Evolutionary conservation across 1,140 invertebrate species (phyloP).

Genomic region (Drosophila chauvacae): DNA sequence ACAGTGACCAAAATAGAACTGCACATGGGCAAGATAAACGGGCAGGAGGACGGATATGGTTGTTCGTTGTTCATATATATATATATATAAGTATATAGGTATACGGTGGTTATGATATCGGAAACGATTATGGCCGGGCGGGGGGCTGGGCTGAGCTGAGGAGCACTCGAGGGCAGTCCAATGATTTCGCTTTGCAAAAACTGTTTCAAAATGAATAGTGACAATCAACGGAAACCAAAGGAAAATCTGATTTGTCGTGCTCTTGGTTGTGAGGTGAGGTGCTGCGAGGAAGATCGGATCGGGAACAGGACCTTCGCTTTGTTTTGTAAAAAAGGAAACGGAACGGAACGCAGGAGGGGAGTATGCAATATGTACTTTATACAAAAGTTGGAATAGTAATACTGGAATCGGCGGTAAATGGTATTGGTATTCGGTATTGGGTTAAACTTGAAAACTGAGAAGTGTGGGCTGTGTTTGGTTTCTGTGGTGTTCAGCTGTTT

Average conservation of each 20-base stretch:
- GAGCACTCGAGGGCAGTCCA: slow-evolving; percentile 33
- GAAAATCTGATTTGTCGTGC: slow-evolving; percentile 52
- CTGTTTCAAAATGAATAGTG: slow-evolving; percentile 38
- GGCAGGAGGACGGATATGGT: slow-evolving; percentile 55
- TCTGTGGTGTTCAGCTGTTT: slow-evolving; percentile 30
- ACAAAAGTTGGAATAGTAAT: slow-evolving; percentile 58
- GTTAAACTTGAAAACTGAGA: slow-evolving; percentile 64
- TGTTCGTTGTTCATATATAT: slow-evolving; percentile 36
- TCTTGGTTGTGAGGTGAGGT: slow-evolving; percentile 43
- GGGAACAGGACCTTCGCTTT: slow-evolving; percentile 36
- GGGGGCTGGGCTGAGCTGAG: slow-evolving; percentile 23
- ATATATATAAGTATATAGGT: slow-evolving; percentile 1
- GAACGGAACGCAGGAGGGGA: slow-evolving; percentile 12
- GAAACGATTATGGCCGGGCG: slow-evolving; percentile 12
- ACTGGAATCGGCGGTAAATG: slow-evolving; percentile 20
- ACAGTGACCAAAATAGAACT: slow-evolving; percentile 67
- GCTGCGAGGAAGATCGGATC: slow-evolving; percentile 29
- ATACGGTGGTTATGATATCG: slow-evolving; percentile 27
- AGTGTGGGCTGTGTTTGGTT: slow-evolving; percentile 41
- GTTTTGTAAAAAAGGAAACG: slow-evolving; percentile 49
- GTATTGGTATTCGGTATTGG: slow-evolving; percentile 29
- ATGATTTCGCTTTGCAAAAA: slow-evolving; percentile 39
- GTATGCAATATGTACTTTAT: slow-evolving; percentile 65
- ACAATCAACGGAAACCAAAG: slow-evolving; percentile 40
- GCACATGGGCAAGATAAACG: slow-evolving; percentile 62